Conservation (phyloP, 2,113 vertebrate species). For the Aspidoscelis tigris region DNA sequence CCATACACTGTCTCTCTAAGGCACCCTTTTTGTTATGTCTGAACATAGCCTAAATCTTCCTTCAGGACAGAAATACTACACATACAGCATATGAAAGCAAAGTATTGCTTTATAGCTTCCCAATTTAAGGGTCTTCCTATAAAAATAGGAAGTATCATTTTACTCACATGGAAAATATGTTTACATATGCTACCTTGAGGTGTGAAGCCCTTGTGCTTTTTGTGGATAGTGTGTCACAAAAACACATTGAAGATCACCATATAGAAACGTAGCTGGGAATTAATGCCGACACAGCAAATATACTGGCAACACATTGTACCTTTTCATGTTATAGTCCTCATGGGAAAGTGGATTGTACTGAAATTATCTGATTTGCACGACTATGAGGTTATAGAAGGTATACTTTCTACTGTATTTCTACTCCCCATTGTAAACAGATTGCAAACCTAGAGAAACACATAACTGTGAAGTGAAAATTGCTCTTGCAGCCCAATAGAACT, state of each 20-base stretch:
- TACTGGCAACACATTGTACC: not conserved
- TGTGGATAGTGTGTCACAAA: not conserved
- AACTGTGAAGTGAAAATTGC: not conserved
- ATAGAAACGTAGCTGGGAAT: not conserved
- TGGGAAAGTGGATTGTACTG: not conserved
- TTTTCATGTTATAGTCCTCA: not conserved
- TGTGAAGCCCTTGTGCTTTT: not conserved
- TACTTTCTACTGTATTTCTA: not conserved
- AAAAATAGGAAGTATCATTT: not conserved
- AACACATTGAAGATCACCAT: not conserved
- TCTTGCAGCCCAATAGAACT: not conserved
- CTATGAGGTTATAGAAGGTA: too few species aligned
- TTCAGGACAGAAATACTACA: not conserved
- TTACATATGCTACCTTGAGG: not conserved
- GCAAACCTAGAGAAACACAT: not conserved
- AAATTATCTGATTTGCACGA: conserved; percentile 1
- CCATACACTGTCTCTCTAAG: too few species aligned
- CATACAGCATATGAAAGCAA: not conserved
- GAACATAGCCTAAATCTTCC: too few species aligned
- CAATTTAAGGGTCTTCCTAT: not conserved
- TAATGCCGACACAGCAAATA: not conserved
- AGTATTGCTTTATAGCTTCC: too few species aligned
- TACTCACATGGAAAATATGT: not conserved
- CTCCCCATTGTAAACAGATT: not conserved
- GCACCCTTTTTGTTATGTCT: too few species aligned